Percentiles rank a stretch among this genome's conserved stretches.
phyloP scores from a whole-genome alignment of 2,113 vertebrate genomes.

The Pedetes capensis region DNA sequence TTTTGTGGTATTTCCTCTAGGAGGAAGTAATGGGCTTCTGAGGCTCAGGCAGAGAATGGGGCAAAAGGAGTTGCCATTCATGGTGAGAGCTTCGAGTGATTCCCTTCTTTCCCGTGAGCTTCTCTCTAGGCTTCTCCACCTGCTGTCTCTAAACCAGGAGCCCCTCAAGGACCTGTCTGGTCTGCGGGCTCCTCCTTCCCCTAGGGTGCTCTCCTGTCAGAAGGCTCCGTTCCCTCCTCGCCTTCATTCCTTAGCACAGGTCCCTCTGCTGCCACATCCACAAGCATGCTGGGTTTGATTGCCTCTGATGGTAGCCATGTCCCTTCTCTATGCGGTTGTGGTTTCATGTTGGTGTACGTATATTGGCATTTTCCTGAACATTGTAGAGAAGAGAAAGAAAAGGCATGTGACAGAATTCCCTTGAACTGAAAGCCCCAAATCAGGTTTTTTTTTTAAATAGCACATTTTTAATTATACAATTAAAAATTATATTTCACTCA shows the following conservation, averaged over 20 bases:
- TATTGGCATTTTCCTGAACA: not conserved
- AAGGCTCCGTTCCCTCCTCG: no score
- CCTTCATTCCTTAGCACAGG: not conserved
- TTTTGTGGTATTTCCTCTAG: not conserved
- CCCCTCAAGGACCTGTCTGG: no score
- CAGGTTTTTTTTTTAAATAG: no score
- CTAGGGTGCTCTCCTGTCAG: not conserved
- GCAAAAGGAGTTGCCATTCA: not conserved
- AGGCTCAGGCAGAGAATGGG: not conserved
- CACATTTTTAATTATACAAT: no score
- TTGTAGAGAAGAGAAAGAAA: not conserved
- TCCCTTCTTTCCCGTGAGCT: fast-evolving
- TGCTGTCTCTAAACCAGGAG: not conserved
- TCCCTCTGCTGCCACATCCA: not conserved
- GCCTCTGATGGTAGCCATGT: no score
- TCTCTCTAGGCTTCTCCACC: not conserved
- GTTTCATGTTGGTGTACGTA: not conserved
- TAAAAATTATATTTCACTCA: no score
- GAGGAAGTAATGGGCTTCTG: not conserved
- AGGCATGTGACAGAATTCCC: not conserved
- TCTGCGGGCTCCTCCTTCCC: not conserved
- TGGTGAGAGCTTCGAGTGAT: not conserved
- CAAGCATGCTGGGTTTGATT: not conserved
- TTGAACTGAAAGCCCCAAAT: not conserved
- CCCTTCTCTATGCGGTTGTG: not conserved